A percentile compares a stretch with the other conserved stretches of the same genome.
Conservation (phyloP, 2,113 vertebrate genomes). For the Pungitius pungitius region DNA sequence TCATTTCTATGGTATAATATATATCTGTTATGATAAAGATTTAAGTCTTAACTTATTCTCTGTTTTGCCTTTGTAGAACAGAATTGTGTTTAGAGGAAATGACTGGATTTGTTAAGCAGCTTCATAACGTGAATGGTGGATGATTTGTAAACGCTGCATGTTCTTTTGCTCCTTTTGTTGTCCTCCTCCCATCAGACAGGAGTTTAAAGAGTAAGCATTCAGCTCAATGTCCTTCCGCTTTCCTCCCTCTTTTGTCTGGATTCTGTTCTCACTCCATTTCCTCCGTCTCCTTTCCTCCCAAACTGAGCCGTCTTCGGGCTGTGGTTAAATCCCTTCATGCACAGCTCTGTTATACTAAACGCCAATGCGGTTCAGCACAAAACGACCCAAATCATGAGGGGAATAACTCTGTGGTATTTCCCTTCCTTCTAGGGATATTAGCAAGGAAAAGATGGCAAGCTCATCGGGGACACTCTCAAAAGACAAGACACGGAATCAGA, state of each 20-base stretch:
- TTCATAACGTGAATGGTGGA: not conserved
- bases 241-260: conserved; percentile 17
- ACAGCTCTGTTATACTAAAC: conserved; percentile 51
- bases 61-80: not conserved
- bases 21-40: not conserved
- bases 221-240: conserved; percentile 15
- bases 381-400: conserved; percentile 53
- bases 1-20: not conserved
- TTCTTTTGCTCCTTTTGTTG: not conserved
- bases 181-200: not conserved
- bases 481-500: conserved; percentile 3
- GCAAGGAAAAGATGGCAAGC: conserved; percentile 27
- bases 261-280: conserved; percentile 15
- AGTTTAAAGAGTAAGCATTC: conserved; percentile 11
- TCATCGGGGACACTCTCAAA: conserved; percentile 22
- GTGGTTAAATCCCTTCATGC: conserved; percentile 68
- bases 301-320: conserved; percentile 43
- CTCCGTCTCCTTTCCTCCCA: not conserved
- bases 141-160: not conserved
- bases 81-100: not conserved
- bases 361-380: conserved; percentile 61
- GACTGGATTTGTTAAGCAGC: conserved; percentile 1
- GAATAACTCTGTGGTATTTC: conserved; percentile 59
- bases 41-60: not conserved
- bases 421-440: conserved; percentile 52